Evolutionary conservation across 92 coral and sea anemone species (phyloP).

Genomic region (Zoanthus solanderi): DNA sequence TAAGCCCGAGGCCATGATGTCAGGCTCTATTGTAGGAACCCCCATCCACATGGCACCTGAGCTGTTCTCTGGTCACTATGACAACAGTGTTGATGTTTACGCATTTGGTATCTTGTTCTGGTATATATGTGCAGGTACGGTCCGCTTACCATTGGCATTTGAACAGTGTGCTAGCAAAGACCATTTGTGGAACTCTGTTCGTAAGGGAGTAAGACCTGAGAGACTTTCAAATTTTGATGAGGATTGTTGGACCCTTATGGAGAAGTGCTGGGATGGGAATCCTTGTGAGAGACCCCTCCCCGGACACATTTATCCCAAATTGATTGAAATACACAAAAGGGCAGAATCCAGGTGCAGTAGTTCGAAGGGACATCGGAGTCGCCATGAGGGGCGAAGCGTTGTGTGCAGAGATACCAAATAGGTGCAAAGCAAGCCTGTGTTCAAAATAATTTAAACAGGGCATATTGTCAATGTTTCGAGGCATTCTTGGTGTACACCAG

Average conservation of each 20-base stretch:
- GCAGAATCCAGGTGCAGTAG: slow-evolving; percentile 71
- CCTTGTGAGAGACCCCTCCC: slow-evolving; percentile 89
- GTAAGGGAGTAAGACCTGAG: slow-evolving; percentile 97
- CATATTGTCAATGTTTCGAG: too few species aligned
- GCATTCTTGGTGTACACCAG: too few species aligned
- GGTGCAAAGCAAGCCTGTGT: not conserved
- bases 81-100: slow-evolving; percentile 99
- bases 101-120: slow-evolving; percentile 98
- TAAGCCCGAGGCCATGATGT: slow-evolving; percentile 99
- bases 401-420: slow-evolving; percentile 39
- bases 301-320: slow-evolving; percentile 84
- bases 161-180: slow-evolving; percentile 99
- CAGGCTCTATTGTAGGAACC: slow-evolving; percentile 98
- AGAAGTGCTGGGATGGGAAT: slow-evolving; percentile 96
- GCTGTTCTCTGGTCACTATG: slow-evolving; percentile 97
- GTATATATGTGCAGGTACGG: slow-evolving; percentile 98
- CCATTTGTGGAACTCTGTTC: slow-evolving; percentile 97
- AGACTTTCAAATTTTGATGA: slow-evolving; percentile 90
- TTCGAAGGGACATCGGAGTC: slow-evolving; percentile 60
- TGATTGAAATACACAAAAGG: slow-evolving; percentile 70
- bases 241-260: slow-evolving; percentile 97
- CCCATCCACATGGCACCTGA: slow-evolving; percentile 99
- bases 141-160: slow-evolving; percentile 92
- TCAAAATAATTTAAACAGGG: not conserved
- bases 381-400: slow-evolving; percentile 7